A percentile compares a stretch with the other conserved stretches of the same genome.
phyloP scores from a whole-genome alignment of 2,888 invertebrate species.

The Agonopterix heracliana region DNA sequence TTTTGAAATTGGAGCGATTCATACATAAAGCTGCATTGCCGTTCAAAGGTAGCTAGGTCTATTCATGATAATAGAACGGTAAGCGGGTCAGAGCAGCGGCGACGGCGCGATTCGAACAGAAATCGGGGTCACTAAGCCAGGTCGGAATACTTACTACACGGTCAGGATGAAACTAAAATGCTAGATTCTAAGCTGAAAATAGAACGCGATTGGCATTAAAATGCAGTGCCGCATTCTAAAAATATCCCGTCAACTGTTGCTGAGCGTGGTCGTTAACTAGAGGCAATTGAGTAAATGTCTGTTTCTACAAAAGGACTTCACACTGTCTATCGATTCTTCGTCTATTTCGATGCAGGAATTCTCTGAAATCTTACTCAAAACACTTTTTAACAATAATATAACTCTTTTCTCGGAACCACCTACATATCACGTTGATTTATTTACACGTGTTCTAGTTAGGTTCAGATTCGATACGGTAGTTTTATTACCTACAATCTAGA shows the following conservation, averaged over 20 bases:
- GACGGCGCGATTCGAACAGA: slow-evolving; percentile 5
- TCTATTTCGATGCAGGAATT: too few relatives aligned
- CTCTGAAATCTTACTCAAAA: too few relatives aligned
- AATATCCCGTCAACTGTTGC: not conserved
- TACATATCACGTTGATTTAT: too few relatives aligned
- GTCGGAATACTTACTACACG: slow-evolving; percentile 32
- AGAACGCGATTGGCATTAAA: slow-evolving; percentile 3
- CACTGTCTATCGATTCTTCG: too few relatives aligned
- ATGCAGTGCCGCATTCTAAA: not conserved
- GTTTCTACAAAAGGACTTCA: too few relatives aligned
- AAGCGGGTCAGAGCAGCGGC: slow-evolving; percentile 40
- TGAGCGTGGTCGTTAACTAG: too few relatives aligned
- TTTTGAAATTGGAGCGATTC: not conserved
- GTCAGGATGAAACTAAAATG: slow-evolving; percentile 27
- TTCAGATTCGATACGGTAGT: too few relatives aligned
- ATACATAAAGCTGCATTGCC: not conserved
- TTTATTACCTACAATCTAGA: too few relatives aligned
- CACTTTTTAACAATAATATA: too few relatives aligned
- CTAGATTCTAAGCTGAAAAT: slow-evolving; percentile 19
- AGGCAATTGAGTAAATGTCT: too few relatives aligned
- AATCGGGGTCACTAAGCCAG: slow-evolving; percentile 58
- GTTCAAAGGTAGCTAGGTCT: not conserved
- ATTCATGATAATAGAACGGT: slow-evolving; percentile 9
- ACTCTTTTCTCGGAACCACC: too few relatives aligned
- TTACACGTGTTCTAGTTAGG: too few relatives aligned